Conservation (phyloP, 2,113 vertebrate genomes). For the Helogale parvula region DNA sequence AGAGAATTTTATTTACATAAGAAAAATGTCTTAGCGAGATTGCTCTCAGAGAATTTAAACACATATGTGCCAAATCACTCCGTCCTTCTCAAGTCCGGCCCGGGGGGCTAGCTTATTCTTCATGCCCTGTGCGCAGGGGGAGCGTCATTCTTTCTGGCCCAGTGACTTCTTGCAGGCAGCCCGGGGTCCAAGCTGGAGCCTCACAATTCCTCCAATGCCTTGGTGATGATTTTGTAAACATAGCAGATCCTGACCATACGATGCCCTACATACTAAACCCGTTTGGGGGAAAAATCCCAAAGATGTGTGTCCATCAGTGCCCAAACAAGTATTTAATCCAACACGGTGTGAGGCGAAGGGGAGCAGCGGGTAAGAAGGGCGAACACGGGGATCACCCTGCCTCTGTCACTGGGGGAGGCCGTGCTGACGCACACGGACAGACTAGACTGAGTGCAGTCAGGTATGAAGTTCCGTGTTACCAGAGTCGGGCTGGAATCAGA, state of each 20-base stretch:
- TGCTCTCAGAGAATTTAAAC: slow-evolving; percentile 51
- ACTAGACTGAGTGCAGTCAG: rapidly evolving
- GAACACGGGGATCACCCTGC: rapidly evolving
- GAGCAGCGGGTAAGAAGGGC: no score
- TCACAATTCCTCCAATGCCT: background rate
- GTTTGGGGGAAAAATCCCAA: background rate
- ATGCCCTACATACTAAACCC: background rate
- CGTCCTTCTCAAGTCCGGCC: background rate
- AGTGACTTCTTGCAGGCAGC: background rate
- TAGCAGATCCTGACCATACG: background rate
- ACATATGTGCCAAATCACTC: background rate
- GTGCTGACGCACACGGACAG: rapidly evolving
- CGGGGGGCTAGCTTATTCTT: background rate
- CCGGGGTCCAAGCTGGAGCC: background rate
- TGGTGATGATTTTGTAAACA: background rate
- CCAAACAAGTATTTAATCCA: background rate
- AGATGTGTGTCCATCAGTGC: rapidly evolving
- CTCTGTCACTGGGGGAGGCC: background rate
- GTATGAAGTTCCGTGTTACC: background rate
- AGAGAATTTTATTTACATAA: slow-evolving; percentile 76
- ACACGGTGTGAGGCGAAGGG: background rate
- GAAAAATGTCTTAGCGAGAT: slow-evolving; percentile 60
- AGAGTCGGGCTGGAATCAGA: background rate
- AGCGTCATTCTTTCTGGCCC: background rate
- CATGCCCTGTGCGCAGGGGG: rapidly evolving